Percentiles rank a stretch among this genome's conserved stretches.
Conservation (phyloP, 1,140 invertebrate genomes). For the Metaphire vulgaris region DNA sequence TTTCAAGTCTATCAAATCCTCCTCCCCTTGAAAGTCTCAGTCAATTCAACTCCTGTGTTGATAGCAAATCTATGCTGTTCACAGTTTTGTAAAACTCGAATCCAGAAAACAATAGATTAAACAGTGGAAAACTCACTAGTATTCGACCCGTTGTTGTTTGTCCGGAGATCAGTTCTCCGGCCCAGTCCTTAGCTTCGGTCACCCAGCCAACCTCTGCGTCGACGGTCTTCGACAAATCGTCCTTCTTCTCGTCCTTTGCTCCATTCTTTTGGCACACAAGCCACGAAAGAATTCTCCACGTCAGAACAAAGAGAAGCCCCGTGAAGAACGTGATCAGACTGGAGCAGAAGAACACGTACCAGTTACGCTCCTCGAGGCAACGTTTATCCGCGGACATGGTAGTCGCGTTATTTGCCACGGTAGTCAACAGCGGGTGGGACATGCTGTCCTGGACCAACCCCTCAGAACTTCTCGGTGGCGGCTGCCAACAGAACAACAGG, state of each 20-base stretch:
- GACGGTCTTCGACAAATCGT: constrained; percentile 21
- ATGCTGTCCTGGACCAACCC: no score
- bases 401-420: neutral
- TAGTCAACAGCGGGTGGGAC: no score
- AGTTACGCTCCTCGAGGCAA: constrained; percentile 32
- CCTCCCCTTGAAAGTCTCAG: no score
- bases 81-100: no score
- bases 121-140: constrained; percentile 83
- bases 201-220: constrained; percentile 53
- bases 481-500: no score
- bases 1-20: no score
- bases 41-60: no score
- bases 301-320: constrained; percentile 66
- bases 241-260: neutral
- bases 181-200: constrained; percentile 99
- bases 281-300: constrained; percentile 83
- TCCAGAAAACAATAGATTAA: no score
- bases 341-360: constrained; percentile 72
- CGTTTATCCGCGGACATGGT: neutral
- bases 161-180: constrained; percentile 98
- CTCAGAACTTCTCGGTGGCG: no score
- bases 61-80: no score
- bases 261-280: constrained; percentile 76
- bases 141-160: constrained; percentile 98
- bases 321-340: constrained; percentile 91